These are phyloP conservation scores for Hycleus phaleratus DNA, from an alignment of 1,140 invertebrate species.

Conservation along the genomic window DNA sequence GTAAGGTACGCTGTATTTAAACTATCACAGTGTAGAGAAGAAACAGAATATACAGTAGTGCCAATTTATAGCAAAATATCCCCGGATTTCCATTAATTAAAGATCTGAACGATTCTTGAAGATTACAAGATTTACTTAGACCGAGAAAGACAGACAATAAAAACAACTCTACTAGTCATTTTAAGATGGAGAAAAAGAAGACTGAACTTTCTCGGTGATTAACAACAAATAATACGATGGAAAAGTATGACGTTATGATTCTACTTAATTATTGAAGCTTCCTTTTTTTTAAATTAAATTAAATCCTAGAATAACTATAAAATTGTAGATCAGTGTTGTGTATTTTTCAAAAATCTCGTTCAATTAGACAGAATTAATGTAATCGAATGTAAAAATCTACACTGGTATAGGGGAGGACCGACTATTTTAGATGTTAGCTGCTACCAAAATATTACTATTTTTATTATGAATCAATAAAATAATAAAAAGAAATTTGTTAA, in stretches of 20 bases:
- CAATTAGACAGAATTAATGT: no score
- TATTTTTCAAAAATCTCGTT: neutral
- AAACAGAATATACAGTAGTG: slow-evolving; percentile 17
- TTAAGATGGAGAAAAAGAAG: no score
- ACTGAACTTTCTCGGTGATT: no score
- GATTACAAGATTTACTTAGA: no score
- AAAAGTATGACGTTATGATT: no score
- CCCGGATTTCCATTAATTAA: no score
- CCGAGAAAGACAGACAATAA: no score
- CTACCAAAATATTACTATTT: slow-evolving; percentile 30
- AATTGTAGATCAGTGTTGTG: neutral
- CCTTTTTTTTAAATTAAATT: no score
- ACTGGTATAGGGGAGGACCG: slow-evolving; percentile 19
- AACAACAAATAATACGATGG: no score
- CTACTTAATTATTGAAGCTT: no score
- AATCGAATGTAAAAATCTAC: slow-evolving; percentile 4
- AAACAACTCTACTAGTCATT: no score
- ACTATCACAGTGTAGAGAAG: slow-evolving; percentile 25
- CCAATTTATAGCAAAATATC: slow-evolving; percentile 16
- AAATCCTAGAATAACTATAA: neutral
- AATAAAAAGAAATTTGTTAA: slow-evolving; percentile 7
- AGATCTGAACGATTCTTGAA: no score
- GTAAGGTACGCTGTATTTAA: neutral
- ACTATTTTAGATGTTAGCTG: slow-evolving; percentile 22
- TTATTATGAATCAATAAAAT: slow-evolving; percentile 16